These are phyloP conservation scores for Drosophila meridiana DNA, from an alignment of 2,888 invertebrate species.

Conservation along the genomic window DNA sequence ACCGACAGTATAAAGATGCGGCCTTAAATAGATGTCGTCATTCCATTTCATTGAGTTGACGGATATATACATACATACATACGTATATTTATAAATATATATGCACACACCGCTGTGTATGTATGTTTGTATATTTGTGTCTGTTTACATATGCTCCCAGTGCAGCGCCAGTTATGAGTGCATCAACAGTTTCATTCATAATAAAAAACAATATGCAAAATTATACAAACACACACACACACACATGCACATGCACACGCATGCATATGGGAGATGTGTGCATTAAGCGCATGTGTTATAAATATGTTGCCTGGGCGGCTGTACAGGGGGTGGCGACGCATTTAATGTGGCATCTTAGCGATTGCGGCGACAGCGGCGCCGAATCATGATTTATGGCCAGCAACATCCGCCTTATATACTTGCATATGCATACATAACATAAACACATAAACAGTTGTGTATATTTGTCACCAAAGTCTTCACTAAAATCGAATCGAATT, in stretches of 20 bases:
- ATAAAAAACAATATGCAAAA: constrained; percentile 47
- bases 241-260: constrained; percentile 8
- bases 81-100: no score
- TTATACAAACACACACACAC: constrained; percentile 6
- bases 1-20: constrained; percentile 43
- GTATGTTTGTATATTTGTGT: background rate
- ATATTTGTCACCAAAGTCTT: constrained; percentile 51
- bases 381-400: constrained; percentile 69
- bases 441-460: constrained; percentile 20
- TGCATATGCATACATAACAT: background rate
- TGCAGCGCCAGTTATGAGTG: constrained; percentile 57
- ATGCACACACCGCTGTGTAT: no score
- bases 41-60: constrained; percentile 48
- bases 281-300: constrained; percentile 57
- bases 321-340: constrained; percentile 23
- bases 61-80: constrained; percentile 11
- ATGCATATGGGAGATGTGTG: constrained; percentile 1
- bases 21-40: constrained; percentile 60
- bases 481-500: constrained; percentile 21
- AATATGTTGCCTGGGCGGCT: constrained; percentile 50
- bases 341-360: constrained; percentile 55
- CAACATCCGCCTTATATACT: constrained; percentile 63
- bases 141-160: constrained; percentile 12
- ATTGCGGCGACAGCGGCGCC: constrained; percentile 61
- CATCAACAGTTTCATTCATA: constrained; percentile 72